Conservation (phyloP, 2,113 vertebrate genomes). For the Phainopepla nitens region DNA sequence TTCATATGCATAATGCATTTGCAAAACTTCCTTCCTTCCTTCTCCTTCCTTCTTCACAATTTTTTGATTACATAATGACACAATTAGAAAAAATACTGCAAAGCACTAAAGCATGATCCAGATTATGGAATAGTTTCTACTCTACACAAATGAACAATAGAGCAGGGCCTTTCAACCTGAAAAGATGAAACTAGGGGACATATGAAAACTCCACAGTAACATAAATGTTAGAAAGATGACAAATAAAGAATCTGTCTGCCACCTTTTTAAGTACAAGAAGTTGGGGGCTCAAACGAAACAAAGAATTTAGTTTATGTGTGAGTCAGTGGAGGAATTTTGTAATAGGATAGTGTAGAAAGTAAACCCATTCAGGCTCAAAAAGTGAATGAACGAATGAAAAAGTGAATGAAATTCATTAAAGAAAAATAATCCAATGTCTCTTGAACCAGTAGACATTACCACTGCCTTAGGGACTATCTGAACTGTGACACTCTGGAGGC, state of each 20-base stretch:
- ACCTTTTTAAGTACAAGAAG: not conserved
- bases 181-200: not conserved
- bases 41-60: not conserved
- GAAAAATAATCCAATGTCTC: not conserved
- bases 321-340: not conserved
- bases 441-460: not conserved
- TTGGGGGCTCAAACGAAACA: not conserved
- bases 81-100: not conserved
- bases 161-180: not conserved
- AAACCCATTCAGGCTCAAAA: not conserved
- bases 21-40: not conserved
- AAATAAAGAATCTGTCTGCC: not conserved
- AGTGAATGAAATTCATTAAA: not conserved
- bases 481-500: not conserved
- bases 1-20: not conserved
- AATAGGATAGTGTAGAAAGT: not conserved
- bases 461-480: not conserved
- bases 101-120: not conserved
- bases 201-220: not conserved
- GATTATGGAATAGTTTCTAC: not conserved
- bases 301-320: not conserved
- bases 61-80: not conserved
- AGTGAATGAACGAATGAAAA: not conserved
- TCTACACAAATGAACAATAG: not conserved
- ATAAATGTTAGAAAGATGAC: not conserved